Conservation (phyloP, 2,113 vertebrate species). For the Nerophis ophidion region DNA sequence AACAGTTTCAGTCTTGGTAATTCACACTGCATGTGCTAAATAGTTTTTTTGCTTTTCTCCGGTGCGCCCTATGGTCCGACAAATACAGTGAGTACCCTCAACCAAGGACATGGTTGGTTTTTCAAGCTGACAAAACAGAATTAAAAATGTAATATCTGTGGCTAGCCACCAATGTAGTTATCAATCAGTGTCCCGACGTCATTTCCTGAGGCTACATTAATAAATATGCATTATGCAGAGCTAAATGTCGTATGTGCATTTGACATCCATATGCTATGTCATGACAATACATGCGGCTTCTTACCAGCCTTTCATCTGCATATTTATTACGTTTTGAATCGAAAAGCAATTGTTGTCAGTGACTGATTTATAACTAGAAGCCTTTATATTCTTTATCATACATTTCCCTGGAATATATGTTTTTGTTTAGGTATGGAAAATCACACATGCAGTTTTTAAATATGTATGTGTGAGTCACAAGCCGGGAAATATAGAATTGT, state of each 20-base stretch:
- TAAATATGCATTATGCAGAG: conserved; percentile 32
- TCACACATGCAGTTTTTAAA: too few species aligned
- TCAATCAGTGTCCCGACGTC: conserved; percentile 36
- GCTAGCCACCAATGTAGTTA: conserved; percentile 11
- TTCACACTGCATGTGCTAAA: too few species aligned
- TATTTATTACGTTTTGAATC: conserved; percentile 42
- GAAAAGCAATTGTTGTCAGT: conserved; percentile 54
- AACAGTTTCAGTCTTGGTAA: too few species aligned
- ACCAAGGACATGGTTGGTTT: too few species aligned
- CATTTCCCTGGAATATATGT: not conserved
- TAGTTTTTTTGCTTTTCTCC: too few species aligned
- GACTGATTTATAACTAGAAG: conserved; percentile 41
- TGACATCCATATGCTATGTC: conserved; percentile 38
- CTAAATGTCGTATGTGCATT: conserved; percentile 34
- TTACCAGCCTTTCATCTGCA: conserved; percentile 21
- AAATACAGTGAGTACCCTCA: not conserved
- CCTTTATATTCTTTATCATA: conserved; percentile 32
- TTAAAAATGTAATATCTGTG: conserved; percentile 16
- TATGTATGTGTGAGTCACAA: not conserved
- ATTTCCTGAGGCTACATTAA: conserved; percentile 29
- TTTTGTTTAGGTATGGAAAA: too few species aligned
- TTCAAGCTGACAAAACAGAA: too few species aligned
- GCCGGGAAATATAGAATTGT: too few species aligned
- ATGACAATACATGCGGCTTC: conserved; percentile 21
- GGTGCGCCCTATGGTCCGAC: too few species aligned